These are phyloP conservation scores for Holothuria scabra DNA, from an alignment of 53 echinoderm and acorn worm genomes.

Conservation along the genomic window DNA sequence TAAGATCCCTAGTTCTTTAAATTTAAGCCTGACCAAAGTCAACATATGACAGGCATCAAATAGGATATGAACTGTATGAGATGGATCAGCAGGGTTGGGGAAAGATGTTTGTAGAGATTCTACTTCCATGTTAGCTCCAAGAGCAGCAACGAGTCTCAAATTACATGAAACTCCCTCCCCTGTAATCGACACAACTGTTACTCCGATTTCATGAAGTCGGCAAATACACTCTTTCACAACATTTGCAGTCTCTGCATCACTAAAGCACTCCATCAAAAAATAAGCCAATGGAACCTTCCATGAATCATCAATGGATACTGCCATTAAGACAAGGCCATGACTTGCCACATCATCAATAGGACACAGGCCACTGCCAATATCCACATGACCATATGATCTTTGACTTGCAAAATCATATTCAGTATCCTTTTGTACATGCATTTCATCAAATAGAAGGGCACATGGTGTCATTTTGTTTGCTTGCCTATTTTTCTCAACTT, in stretches of 20 bases:
- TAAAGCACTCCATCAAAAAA: conserved; percentile 45
- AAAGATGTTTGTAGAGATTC: conserved; percentile 37
- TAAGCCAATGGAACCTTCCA: conserved; percentile 62
- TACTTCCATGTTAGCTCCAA: conserved; percentile 53
- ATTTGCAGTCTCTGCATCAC: conserved; percentile 56
- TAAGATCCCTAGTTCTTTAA: conserved; percentile 31
- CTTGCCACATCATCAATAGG: conserved; percentile 46
- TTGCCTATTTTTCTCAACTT: not conserved
- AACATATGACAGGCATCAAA: conserved; percentile 65
- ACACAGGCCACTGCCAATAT: conserved; percentile 32
- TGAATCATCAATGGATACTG: conserved; percentile 14
- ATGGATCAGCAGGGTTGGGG: conserved; percentile 46
- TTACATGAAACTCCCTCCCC: conserved; percentile 55
- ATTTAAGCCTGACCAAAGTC: conserved; percentile 37
- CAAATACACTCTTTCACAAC: conserved; percentile 57
- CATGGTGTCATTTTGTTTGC: not conserved
- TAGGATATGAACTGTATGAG: conserved; percentile 8
- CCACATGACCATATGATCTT: conserved; percentile 45
- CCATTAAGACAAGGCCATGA: conserved; percentile 54
- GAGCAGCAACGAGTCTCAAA: conserved; percentile 26
- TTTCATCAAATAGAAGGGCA: conserved; percentile 64
- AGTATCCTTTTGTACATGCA: conserved; percentile 46
- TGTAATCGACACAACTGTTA: conserved; percentile 36
- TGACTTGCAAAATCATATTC: conserved; percentile 30
- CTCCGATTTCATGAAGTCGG: conserved; percentile 32